phyloP scores from a whole-genome alignment of 1,140 invertebrate species.

The Neodiprion pinetum region DNA sequence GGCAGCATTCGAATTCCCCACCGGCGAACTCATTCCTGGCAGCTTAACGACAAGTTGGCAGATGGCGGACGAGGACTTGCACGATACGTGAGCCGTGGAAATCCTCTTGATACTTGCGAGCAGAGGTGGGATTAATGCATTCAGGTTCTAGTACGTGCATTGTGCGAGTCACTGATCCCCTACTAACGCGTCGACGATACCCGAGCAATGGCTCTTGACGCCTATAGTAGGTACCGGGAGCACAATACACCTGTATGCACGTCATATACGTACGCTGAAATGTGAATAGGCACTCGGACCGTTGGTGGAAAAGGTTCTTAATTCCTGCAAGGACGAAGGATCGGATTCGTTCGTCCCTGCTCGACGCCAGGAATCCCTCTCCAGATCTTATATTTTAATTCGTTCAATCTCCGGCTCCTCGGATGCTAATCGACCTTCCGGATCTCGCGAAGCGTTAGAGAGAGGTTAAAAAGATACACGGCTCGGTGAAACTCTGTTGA shows the following conservation, averaged over 20 bases:
- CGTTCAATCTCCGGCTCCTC: too few species aligned
- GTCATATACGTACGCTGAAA: background rate
- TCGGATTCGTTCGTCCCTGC: too few species aligned
- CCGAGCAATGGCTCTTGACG: background rate
- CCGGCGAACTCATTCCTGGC: background rate
- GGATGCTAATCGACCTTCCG: too few species aligned
- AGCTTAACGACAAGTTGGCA: slow-evolving; percentile 31
- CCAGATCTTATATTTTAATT: too few species aligned
- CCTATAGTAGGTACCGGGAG: background rate
- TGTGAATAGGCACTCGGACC: background rate
- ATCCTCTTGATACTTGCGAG: background rate
- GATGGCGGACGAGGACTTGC: slow-evolving; percentile 18
- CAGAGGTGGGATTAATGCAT: slow-evolving; percentile 16
- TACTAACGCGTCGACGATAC: background rate
- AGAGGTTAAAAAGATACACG: too few species aligned
- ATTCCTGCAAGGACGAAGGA: too few species aligned
- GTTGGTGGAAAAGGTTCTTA: too few species aligned
- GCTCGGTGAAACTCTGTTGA: too few species aligned
- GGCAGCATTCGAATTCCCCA: too few species aligned
- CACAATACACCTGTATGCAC: background rate
- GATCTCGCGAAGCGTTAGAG: too few species aligned
- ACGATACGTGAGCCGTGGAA: background rate
- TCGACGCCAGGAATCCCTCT: too few species aligned
- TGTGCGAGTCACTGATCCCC: slow-evolving; percentile 13
- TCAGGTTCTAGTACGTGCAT: slow-evolving; percentile 9